Conservation (phyloP, 2,113 vertebrate species). For the Brienomyrus longianalis region DNA sequence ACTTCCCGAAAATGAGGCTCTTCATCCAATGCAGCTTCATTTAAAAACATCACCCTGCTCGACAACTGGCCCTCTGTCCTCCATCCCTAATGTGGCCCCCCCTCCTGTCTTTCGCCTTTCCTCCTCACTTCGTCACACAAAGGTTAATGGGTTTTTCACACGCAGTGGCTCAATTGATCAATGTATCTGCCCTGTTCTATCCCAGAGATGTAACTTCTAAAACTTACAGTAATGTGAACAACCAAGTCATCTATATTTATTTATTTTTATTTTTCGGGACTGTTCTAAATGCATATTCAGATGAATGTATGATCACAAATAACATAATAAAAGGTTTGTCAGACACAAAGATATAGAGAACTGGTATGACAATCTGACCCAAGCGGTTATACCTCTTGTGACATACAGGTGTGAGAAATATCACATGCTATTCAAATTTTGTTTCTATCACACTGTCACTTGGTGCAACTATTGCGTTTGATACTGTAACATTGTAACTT, state of each 20-base stretch:
- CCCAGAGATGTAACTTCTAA: background rate
- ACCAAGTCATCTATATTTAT: background rate
- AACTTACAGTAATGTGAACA: background rate
- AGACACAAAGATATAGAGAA: background rate
- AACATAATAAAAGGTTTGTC: background rate
- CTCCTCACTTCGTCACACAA: background rate
- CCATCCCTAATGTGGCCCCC: background rate
- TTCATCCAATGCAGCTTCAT: constrained; percentile 26
- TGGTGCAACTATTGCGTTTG: background rate
- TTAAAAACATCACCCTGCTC: constrained; percentile 24
- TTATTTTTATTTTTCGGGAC: background rate
- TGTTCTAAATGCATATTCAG: background rate
- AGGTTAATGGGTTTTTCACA: constrained; percentile 26
- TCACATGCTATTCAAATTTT: background rate
- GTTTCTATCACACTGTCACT: background rate
- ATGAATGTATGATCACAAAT: background rate
- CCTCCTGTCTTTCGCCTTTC: too few relatives aligned
- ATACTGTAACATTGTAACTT: background rate
- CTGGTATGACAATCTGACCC: background rate
- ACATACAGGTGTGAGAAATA: background rate
- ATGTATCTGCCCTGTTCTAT: background rate
- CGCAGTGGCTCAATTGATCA: constrained; percentile 6
- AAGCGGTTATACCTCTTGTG: background rate
- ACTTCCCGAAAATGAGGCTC: constrained; percentile 20
- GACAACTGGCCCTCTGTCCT: constrained; percentile 17